These are phyloP conservation scores for Seriola dumerili DNA, from an alignment of 2,113 vertebrate genomes.

Conservation along the genomic window DNA sequence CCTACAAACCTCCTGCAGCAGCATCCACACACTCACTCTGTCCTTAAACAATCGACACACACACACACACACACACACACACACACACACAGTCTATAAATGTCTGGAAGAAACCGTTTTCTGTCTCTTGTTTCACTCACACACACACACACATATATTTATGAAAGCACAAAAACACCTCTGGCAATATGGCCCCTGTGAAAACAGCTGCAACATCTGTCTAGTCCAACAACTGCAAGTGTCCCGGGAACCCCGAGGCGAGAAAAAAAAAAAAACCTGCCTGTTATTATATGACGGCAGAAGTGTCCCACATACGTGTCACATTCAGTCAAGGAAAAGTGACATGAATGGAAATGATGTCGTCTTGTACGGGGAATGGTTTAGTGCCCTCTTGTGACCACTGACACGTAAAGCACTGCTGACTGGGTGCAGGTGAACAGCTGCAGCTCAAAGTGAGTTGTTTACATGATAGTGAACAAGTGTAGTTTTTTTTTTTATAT, in stretches of 20 bases:
- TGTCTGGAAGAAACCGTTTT: conserved; percentile 3
- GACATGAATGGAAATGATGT: conserved; percentile 21
- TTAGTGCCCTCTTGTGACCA: conserved; percentile 69
- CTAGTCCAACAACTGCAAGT: conserved; percentile 43
- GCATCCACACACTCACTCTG: not conserved
- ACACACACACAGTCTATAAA: not conserved
- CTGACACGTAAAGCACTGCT: conserved; percentile 19
- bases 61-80: not conserved
- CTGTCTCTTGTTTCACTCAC: too few relatives aligned
- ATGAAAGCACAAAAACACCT: conserved; percentile 34
- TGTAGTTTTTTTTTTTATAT: not conserved
- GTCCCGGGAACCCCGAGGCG: conserved; percentile 31
- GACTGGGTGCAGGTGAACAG: not conserved
- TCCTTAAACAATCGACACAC: conserved; percentile 29
- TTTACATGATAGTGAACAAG: too few relatives aligned
- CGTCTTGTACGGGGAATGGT: not conserved
- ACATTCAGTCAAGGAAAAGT: conserved; percentile 24
- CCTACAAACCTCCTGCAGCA: not conserved
- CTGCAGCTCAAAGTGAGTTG: not conserved
- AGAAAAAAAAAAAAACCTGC: not conserved
- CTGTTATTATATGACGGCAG: conserved; percentile 29
- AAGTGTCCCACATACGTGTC: conserved; percentile 33
- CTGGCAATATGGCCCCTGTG: conserved; percentile 14
- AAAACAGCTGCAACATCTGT: conserved; percentile 65
- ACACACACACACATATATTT: not conserved